Evolutionary conservation across 2,113 vertebrate species (phyloP), one percentile per base, ranked within the genome.

Genomic region (Prietella phreatophila): DNA sequence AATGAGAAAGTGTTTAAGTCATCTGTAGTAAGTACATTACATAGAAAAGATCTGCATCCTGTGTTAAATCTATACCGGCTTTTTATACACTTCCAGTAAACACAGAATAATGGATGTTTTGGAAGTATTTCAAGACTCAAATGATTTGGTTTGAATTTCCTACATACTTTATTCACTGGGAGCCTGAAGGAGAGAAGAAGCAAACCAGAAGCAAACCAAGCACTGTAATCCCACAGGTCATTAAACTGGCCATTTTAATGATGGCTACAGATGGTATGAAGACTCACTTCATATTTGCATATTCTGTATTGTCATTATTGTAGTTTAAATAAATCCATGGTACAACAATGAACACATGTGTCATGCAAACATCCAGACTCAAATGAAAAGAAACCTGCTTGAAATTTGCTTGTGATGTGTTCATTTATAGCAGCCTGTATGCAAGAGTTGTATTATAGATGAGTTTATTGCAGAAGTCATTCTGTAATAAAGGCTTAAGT

Each of bases 81-180:
- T 76, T 76, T 47, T 50, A 76, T 25, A 27, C 20, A 13, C 73
- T 78, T 78, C 42, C 75, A 78, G 75, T 78, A 53, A 50, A 78
- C 25, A 50, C 75, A 50, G 42, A 50, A 50, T 78, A 78, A 78
- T 76, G 73, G 39, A 76, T 14, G 11, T 78, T 78, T 53, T 78
- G 75, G 75, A 78, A 50, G 75, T 8, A n/a, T 78, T 50, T 78
- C 75, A 78, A 78, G 42, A 78, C 5, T 53, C 75, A 78, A 3
- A n/a, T 50, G 25, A 78, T 27, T 53, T 50, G 75, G 47, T 50
- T 78, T 53, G 47, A 78, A 27, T 78, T 75, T n/a, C 73, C 25
- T 53, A n/a, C 25, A 50, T 17, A n/a, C 5, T 78, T 53, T 15
- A 53, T 50, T 78, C 13, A 50, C 42, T 50, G 42, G 11, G 0